Percentiles rank a stretch among this genome's conserved stretches.
phyloP scores from a whole-genome alignment of 2,888 invertebrate species.

The Diarsia rubi region DNA sequence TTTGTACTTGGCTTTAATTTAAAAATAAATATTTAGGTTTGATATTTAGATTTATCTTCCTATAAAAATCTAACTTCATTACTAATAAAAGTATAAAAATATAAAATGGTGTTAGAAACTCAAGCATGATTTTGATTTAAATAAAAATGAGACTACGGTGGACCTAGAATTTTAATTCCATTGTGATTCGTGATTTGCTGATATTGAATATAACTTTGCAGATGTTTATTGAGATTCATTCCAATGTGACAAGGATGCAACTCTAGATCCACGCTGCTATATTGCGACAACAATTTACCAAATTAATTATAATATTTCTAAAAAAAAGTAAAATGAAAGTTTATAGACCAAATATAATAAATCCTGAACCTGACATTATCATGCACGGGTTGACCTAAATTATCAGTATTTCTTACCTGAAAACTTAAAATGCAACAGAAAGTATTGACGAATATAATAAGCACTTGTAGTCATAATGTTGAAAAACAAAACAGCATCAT shows the following conservation, averaged over 20 bases:
- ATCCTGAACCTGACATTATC: constrained; percentile 37
- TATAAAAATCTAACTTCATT: constrained; percentile 49
- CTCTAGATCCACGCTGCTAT: constrained; percentile 32
- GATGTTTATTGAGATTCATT: constrained; percentile 59
- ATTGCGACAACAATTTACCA: constrained; percentile 13
- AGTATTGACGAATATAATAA: constrained; percentile 33
- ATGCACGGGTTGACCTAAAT: constrained; percentile 27
- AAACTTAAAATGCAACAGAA: constrained; percentile 55
- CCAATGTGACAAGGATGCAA: constrained; percentile 24
- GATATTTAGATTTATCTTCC: constrained; percentile 41
- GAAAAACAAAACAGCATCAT: constrained; percentile 47
- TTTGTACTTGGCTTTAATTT: constrained; percentile 87
- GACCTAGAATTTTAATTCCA: constrained; percentile 32
- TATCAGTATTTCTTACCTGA: constrained; percentile 10
- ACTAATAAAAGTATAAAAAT: constrained; percentile 60
- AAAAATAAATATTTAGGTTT: constrained; percentile 64
- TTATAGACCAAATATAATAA: constrained; percentile 42
- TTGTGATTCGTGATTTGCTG: constrained; percentile 23
- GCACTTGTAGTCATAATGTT: constrained; percentile 22
- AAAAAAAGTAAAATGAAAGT: constrained; percentile 26
- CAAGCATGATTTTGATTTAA: constrained; percentile 31
- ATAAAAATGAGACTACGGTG: constrained; percentile 13
- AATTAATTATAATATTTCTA: constrained; percentile 20
- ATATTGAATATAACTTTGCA: constrained; percentile 14
- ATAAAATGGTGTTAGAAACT: constrained; percentile 56